These are phyloP conservation scores for Sturnus vulgaris DNA, from an alignment of 2,113 vertebrate species.

Conservation along the genomic window DNA sequence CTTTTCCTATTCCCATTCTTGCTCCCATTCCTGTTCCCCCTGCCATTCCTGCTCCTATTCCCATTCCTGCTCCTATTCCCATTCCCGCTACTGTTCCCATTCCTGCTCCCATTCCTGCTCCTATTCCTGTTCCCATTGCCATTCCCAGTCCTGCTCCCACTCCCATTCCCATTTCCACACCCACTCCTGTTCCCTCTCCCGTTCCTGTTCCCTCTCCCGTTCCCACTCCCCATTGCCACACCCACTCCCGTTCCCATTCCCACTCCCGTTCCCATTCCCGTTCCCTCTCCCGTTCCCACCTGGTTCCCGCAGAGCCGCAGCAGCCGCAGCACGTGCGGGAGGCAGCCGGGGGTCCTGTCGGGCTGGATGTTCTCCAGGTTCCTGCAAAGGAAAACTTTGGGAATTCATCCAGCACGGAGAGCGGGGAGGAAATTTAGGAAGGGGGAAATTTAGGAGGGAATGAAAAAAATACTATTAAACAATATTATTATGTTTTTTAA, in stretches of 20 bases:
- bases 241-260: too few relatives aligned
- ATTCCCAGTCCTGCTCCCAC: fast-evolving
- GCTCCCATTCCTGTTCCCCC: not conserved
- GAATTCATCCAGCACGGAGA: not conserved
- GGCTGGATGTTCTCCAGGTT: conserved; percentile 1
- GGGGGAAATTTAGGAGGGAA: not conserved
- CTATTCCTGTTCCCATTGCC: too few relatives aligned
- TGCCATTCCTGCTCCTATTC: too few relatives aligned
- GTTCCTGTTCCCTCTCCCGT: too few relatives aligned
- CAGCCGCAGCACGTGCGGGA: conserved; percentile 81
- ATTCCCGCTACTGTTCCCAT: too few relatives aligned
- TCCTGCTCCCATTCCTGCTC: too few relatives aligned
- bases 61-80: fast-evolving
- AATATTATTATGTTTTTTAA: too few relatives aligned
- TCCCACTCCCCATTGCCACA: not conserved
- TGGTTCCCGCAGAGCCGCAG: conserved; percentile 75
- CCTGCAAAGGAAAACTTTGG: not conserved
- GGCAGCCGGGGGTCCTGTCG: conserved; percentile 80
- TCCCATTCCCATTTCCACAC: not conserved
- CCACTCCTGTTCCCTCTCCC: too few relatives aligned
- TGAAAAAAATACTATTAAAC: not conserved
- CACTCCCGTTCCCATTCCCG: not conserved
- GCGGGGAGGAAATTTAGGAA: not conserved
- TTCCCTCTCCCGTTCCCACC: conserved; percentile 60
- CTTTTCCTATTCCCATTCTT: too few relatives aligned